phyloP scores from a whole-genome alignment of 2,888 invertebrate species.

The Alitta virens region DNA sequence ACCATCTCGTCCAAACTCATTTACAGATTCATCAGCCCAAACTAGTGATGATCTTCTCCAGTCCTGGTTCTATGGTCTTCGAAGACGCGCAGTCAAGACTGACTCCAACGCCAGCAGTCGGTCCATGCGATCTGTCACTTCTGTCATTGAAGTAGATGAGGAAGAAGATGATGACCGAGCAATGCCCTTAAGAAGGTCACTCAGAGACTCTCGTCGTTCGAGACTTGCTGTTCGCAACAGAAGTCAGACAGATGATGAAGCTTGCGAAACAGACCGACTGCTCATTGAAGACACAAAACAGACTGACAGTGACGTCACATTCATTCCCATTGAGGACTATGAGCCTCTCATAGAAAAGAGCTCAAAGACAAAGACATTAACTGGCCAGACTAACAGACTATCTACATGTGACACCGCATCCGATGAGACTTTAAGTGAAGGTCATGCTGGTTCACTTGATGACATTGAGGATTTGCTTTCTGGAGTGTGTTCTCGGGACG shows the following conservation, averaged over 20 bases:
- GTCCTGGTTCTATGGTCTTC: constrained; percentile 17
- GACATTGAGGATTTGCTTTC: constrained; percentile 20
- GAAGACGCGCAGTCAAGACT: constrained; percentile 8
- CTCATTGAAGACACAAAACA: constrained; percentile 3
- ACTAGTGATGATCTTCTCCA: constrained; percentile 24
- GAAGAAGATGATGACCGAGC: neutral
- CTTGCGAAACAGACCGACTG: constrained; percentile 6
- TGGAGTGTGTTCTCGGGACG: constrained; percentile 13
- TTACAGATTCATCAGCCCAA: constrained; percentile 20
- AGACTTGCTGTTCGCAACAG: neutral
- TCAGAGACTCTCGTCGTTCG: neutral
- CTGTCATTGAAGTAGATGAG: too few relatives aligned
- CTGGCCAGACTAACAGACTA: constrained; percentile 4
- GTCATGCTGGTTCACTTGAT: constrained; percentile 10
- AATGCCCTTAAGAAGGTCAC: neutral
- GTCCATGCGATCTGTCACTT: neutral
- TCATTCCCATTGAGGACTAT: neutral
- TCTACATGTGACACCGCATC: constrained; percentile 15
- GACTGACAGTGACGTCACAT: constrained; percentile 8
- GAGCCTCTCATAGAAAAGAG: neutral
- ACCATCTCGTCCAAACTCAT: neutral
- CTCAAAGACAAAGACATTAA: constrained; percentile 8
- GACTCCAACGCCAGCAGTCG: neutral
- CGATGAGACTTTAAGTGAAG: constrained; percentile 20
- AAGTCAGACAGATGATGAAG: neutral